Conservation (phyloP, 2,113 vertebrate genomes). For the Tor tambroides region DNA sequence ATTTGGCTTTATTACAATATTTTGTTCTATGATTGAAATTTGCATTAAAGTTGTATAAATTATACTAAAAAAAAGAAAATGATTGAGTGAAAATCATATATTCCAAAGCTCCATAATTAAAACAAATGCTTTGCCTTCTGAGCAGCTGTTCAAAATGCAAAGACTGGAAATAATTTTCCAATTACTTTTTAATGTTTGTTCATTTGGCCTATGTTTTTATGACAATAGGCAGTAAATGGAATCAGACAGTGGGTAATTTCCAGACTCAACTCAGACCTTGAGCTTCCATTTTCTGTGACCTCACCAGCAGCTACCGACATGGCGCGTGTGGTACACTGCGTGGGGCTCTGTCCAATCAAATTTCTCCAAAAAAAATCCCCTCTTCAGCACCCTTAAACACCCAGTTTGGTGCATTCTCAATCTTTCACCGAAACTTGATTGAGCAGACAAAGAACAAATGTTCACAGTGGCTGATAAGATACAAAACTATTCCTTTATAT, state of each 20-base stretch:
- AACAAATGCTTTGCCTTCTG: neutral
- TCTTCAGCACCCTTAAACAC: slow-evolving; percentile 13
- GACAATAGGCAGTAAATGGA: slow-evolving; percentile 32
- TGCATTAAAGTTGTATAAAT: neutral
- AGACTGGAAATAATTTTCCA: neutral
- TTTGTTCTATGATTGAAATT: neutral
- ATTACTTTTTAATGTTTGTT: neutral
- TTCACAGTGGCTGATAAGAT: neutral
- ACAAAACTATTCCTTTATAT: neutral
- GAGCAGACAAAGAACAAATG: neutral
- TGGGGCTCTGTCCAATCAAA: slow-evolving; percentile 19
- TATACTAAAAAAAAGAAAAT: neutral
- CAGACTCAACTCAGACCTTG: slow-evolving; percentile 42
- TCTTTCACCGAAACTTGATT: neutral
- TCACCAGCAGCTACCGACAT: slow-evolving; percentile 36
- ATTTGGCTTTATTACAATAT: neutral
- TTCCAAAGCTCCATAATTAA: neutral
- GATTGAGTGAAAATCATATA: neutral
- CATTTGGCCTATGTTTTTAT: neutral
- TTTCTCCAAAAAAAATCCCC: slow-evolving; percentile 19
- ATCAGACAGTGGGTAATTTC: slow-evolving; percentile 33
- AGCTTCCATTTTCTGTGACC: slow-evolving; percentile 45
- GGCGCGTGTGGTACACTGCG: slow-evolving; percentile 14
- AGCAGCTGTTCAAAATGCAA: neutral
- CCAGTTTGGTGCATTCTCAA: neutral